Evolutionary conservation across 2,888 invertebrate genomes (phyloP), one percentile per base, ranked within the genome.

Genomic region (Ptychoptera albimana): DNA sequence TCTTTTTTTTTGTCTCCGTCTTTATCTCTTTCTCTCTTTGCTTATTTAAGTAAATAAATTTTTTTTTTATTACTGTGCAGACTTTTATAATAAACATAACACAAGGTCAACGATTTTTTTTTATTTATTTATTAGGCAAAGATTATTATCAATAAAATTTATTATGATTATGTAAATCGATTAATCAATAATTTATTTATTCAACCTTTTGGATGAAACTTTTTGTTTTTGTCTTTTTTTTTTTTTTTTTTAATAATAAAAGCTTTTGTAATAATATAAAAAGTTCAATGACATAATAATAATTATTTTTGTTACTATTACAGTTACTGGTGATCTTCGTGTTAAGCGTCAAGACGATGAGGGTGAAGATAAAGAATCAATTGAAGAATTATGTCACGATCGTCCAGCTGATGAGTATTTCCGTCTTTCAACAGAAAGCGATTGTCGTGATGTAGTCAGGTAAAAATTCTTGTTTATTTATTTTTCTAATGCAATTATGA

Each of bases 361-460:
- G 15, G 71, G 68, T 32, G 78, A 79, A 3, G 74, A 73, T 46
- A 78, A 77, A 4, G 67, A 68, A 46, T 78, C 67, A 51, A 70
- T 87, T 4, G 89, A 92, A 57, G 82, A 88, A 64, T 73, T 88
- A 43, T 92, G 92, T 65, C 79, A 83, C 52, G 83, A 85, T 57
- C 75, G 91, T 55, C 86, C 89, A 4, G 85, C 82, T 13, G 89
- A 89, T 59, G 91, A 92, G 67, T 92, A 89, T 70, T 92, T 92
- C 74, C 77, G 92, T 52, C 71, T 89, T 54, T 73, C 77, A 52
- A 75, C 79, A 43, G 86, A 86, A 23, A 81, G 82, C 50, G 91
- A 92, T 67, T 92, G 92, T 67, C 77, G 91, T 55, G 91, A 91
- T 65, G 92, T 92, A 53, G 89, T 91, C 59, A 87, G 91, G 85